Conservation (phyloP, 2,113 vertebrate species). For the Nothocercus julius region DNA sequence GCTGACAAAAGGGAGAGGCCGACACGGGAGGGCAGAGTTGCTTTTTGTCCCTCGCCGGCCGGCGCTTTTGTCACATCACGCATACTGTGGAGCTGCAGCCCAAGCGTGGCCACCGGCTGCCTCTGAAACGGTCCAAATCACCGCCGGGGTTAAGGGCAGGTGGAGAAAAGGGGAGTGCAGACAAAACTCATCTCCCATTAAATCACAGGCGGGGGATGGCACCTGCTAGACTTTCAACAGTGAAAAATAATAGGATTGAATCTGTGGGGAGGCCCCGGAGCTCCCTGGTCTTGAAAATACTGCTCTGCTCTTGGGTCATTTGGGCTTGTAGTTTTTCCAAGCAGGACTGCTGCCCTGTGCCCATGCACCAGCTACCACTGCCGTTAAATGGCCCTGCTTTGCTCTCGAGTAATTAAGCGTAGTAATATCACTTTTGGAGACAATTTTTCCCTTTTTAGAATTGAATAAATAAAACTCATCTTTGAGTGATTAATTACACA, state of each 20-base stretch:
- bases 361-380: accelerated
- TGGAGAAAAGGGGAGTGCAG: background rate
- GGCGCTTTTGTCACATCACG: background rate
- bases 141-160: background rate
- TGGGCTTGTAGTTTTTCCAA: background rate
- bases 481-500: background rate
- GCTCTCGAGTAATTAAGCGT: background rate
- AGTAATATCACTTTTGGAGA: background rate
- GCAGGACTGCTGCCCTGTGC: background rate
- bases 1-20: slow-evolving; percentile 39
- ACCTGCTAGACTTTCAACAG: background rate
- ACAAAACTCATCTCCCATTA: accelerated
- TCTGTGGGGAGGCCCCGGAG: background rate
- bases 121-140: accelerated
- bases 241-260: background rate
- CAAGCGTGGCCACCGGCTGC: background rate
- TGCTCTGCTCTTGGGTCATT: background rate
- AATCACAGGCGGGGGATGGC: background rate
- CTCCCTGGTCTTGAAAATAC: background rate
- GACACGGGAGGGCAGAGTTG: background rate
- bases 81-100: background rate
- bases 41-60: background rate
- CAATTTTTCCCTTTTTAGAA: background rate
- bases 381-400: background rate
- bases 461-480: background rate